Evolutionary conservation across 2,888 invertebrate species (phyloP).

Genomic region (Nycteola revayana): DNA sequence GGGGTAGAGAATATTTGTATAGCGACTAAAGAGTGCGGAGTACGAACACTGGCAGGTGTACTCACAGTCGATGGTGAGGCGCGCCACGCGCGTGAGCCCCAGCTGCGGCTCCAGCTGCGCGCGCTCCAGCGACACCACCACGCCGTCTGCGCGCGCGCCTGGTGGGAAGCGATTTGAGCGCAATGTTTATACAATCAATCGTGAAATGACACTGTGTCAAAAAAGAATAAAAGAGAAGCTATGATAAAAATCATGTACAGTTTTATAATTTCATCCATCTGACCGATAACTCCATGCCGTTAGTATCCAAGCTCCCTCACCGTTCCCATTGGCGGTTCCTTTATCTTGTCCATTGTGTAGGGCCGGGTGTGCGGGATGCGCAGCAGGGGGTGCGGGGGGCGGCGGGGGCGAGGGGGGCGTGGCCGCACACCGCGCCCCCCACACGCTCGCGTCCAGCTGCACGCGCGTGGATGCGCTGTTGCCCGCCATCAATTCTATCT

Average conservation of each 20-base stretch:
- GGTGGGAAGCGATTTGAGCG: no score
- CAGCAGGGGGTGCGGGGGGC: slow-evolving; percentile 26
- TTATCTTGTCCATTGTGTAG: slow-evolving; percentile 17
- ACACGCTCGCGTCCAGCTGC: slow-evolving; percentile 40
- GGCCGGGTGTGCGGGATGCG: slow-evolving; percentile 16
- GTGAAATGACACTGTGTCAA: no score
- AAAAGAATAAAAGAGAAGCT: no score
- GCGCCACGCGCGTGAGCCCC: slow-evolving; percentile 44
- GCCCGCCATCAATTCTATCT: slow-evolving; percentile 41
- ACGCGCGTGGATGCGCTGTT: slow-evolving; percentile 45
- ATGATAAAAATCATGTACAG: no score
- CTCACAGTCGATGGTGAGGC: slow-evolving; percentile 89
- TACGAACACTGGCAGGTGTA: no score
- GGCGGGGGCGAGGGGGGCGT: slow-evolving; percentile 27
- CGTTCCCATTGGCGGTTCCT: slow-evolving; percentile 31
- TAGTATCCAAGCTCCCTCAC: no score
- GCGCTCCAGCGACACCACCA: slow-evolving; percentile 40
- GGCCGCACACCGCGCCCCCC: slow-evolving; percentile 41
- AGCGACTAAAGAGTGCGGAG: no score
- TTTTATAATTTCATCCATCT: no score
- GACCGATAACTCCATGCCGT: no score
- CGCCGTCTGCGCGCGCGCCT: slow-evolving; percentile 42
- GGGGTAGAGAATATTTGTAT: no score
- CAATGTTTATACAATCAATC: no score
- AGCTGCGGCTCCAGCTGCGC: slow-evolving; percentile 44